Evolutionary conservation across 2,888 invertebrate genomes (phyloP).

Genomic region (Hyles lineata): DNA sequence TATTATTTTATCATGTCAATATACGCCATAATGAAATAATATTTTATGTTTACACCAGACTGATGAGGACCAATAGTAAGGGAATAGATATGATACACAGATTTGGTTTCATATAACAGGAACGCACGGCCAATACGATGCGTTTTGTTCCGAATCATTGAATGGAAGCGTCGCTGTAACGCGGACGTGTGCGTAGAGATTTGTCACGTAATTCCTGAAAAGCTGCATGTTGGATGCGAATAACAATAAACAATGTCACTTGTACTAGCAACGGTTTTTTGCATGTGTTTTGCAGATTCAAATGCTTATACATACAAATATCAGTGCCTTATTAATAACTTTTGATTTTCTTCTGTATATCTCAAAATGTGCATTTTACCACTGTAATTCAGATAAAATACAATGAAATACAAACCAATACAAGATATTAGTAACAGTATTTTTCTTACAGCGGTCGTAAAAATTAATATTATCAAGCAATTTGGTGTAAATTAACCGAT

Average conservation of each 20-base stretch:
- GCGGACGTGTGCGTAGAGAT: conserved; percentile 39
- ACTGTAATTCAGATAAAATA: no score
- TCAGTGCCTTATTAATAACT: neutral
- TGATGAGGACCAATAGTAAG: conserved; percentile 37
- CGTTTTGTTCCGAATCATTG: conserved; percentile 50
- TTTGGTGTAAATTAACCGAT: neutral
- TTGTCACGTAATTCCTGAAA: conserved; percentile 39
- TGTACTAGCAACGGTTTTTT: neutral
- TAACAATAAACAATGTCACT: conserved; percentile 6
- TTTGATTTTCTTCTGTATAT: no score
- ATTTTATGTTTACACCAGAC: no score
- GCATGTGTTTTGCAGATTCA: neutral
- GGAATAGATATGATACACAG: conserved; percentile 48
- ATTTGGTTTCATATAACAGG: conserved; percentile 50
- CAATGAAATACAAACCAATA: no score
- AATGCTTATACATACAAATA: neutral
- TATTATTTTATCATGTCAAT: no score
- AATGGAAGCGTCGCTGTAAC: conserved; percentile 50
- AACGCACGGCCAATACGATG: conserved; percentile 46
- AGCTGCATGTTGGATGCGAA: neutral
- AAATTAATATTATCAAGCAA: neutral
- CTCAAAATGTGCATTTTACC: no score
- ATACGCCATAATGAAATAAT: no score
- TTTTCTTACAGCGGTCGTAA: neutral
- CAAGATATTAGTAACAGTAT: no score